These are phyloP conservation scores for Eupithecia abbreviata DNA, from an alignment of 2,888 invertebrate genomes.

Conservation along the genomic window DNA sequence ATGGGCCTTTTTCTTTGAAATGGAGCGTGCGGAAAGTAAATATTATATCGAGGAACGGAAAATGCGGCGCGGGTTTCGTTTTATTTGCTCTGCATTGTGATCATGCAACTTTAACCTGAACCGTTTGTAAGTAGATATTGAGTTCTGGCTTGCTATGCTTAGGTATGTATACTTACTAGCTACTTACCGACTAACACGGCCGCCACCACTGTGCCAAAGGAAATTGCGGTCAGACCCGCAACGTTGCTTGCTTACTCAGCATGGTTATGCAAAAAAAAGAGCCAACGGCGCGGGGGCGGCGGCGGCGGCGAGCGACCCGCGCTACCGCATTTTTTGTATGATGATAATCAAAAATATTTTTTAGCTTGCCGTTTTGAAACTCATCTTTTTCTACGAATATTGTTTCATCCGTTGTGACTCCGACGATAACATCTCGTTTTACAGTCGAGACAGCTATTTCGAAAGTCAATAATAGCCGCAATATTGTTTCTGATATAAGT, in stretches of 20 bases:
- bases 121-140: conserved; percentile 72
- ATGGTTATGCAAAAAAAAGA: conserved; percentile 58
- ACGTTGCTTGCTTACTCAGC: conserved; percentile 70
- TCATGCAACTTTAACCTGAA: conserved; percentile 76
- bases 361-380: neutral
- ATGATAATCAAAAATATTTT: conserved; percentile 8
- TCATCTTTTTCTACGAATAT: neutral
- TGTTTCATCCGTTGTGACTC: neutral
- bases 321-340: conserved; percentile 24
- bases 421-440: neutral
- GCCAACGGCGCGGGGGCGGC: too few relatives aligned
- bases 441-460: conserved; percentile 17
- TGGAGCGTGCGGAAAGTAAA: conserved; percentile 60
- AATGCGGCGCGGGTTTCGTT: conserved; percentile 59
- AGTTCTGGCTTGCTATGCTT: conserved; percentile 54
- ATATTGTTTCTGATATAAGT: conserved; percentile 34
- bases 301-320: conserved; percentile 7
- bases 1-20: conserved; percentile 50
- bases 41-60: conserved; percentile 61
- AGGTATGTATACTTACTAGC: conserved; percentile 48
- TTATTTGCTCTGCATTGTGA: conserved; percentile 76
- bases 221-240: conserved; percentile 71
- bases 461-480: conserved; percentile 34
- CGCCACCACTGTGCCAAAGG: conserved; percentile 54
- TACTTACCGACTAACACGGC: conserved; percentile 45